Evolutionary conservation across 2,888 invertebrate genomes (phyloP).

Genomic region (Drosophila tanythrix): DNA sequence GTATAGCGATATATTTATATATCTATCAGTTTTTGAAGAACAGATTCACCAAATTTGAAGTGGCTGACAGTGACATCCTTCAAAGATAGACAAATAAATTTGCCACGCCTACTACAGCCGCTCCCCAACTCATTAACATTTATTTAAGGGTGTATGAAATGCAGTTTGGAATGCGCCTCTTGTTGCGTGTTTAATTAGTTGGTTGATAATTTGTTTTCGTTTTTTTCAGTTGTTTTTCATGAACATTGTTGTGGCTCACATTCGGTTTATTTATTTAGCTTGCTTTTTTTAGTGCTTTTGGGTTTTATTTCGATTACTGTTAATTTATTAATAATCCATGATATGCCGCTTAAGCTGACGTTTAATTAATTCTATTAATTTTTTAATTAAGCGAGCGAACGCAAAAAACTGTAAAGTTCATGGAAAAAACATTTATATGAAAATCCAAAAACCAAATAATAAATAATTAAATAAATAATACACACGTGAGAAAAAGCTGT

Average conservation of each 20-base stretch:
- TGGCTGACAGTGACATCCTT: neutral
- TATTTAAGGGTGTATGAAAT: slow-evolving; percentile 35
- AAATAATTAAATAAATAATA: slow-evolving; percentile 19
- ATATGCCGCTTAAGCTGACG: slow-evolving; percentile 75
- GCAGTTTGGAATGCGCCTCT: slow-evolving; percentile 17
- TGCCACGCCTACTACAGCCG: neutral
- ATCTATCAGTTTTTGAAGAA: neutral
- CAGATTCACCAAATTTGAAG: neutral
- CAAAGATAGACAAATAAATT: neutral
- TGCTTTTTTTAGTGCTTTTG: slow-evolving; percentile 18
- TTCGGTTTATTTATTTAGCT: slow-evolving; percentile 69
- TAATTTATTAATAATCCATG: slow-evolving; percentile 77
- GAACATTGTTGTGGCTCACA: slow-evolving; percentile 51
- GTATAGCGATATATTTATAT: neutral
- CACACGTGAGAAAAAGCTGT: slow-evolving; percentile 12
- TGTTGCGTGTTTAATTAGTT: slow-evolving; percentile 72
- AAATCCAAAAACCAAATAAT: neutral
- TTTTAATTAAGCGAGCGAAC: slow-evolving; percentile 46
- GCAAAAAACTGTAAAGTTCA: slow-evolving; percentile 32
- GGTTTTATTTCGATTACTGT: slow-evolving; percentile 39
- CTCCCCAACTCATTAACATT: neutral
- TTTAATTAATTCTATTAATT: slow-evolving; percentile 76
- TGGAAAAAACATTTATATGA: slow-evolving; percentile 28
- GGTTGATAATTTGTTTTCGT: slow-evolving; percentile 45
- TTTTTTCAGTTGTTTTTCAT: slow-evolving; percentile 28